These are phyloP conservation scores for Phasia obesa DNA, from an alignment of 2,888 invertebrate species.

Conservation along the genomic window DNA sequence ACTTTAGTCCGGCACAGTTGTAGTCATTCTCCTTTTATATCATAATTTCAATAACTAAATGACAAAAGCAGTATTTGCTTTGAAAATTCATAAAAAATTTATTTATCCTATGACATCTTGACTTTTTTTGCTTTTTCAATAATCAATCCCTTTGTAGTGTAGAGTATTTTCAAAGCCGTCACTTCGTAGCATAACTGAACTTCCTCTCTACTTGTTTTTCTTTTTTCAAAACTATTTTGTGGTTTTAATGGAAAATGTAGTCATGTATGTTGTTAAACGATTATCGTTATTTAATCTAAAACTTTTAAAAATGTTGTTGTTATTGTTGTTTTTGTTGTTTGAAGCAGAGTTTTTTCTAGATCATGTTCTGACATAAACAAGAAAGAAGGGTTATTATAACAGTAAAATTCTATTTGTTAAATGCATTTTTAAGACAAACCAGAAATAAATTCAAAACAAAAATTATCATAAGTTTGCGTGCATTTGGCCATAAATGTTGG, in stretches of 20 bases:
- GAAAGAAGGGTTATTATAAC: slow-evolving; percentile 69
- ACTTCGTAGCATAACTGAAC: neutral
- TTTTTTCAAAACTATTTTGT: slow-evolving; percentile 37
- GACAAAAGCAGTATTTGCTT: no score
- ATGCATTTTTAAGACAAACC: slow-evolving; percentile 49
- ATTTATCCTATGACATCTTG: no score
- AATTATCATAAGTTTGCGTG: slow-evolving; percentile 68
- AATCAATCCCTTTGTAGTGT: no score
- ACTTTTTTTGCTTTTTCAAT: no score
- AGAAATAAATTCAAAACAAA: slow-evolving; percentile 31
- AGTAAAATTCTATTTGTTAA: slow-evolving; percentile 67
- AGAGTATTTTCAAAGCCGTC: neutral
- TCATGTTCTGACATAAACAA: neutral
- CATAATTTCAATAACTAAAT: no score
- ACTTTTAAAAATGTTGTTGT: slow-evolving; percentile 75
- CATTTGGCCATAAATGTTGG: slow-evolving; percentile 51
- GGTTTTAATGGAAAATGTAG: slow-evolving; percentile 66
- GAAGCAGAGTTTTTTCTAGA: slow-evolving; percentile 26
- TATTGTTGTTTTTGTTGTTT: slow-evolving; percentile 45
- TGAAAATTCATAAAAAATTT: no score
- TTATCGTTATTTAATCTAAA: slow-evolving; percentile 80
- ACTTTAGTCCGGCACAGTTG: no score
- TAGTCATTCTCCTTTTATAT: no score
- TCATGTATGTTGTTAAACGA: slow-evolving; percentile 77
- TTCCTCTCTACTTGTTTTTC: slow-evolving; percentile 30